phyloP scores from a whole-genome alignment of 2,888 invertebrate genomes.

The Poecilobothrus nobilitatus region DNA sequence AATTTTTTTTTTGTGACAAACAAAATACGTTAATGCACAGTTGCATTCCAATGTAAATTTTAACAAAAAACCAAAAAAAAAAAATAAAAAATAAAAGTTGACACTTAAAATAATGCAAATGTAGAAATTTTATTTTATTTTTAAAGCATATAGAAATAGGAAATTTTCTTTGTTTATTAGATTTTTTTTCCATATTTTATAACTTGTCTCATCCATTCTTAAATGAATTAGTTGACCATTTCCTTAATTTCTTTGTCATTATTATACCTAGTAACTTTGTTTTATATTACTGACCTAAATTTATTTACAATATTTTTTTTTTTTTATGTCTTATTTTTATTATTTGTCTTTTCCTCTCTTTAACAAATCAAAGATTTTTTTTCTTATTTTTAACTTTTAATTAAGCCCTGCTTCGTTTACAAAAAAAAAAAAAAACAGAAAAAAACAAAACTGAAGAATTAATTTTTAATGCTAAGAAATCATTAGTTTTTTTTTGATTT shows the following conservation, averaged over 20 bases:
- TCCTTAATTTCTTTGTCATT: not conserved
- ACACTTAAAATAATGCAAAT: no score
- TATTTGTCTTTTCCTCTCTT: not conserved
- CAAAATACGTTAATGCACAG: not conserved
- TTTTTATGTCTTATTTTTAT: not conserved
- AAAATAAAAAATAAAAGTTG: no score
- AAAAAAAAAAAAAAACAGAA: no score
- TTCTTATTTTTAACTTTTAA: no score
- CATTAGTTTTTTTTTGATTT: no score
- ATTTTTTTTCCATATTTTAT: no score
- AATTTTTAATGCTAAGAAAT: no score
- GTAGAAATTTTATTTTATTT: no score
- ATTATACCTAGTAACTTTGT: not conserved
- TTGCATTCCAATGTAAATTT: not conserved
- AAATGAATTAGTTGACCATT: not conserved
- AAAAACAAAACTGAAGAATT: no score
- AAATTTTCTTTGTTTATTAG: not conserved
- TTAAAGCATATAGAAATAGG: not conserved
- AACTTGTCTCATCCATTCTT: not conserved
- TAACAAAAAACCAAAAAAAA: not conserved
- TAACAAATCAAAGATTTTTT: not conserved
- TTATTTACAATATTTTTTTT: not conserved
- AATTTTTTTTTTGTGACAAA: no score
- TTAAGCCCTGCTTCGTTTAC: no score
- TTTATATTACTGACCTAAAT: conserved; percentile 1